Evolutionary conservation across 1,140 invertebrate species (phyloP).

Genomic region (Pseudomyrmex dendroicus): DNA sequence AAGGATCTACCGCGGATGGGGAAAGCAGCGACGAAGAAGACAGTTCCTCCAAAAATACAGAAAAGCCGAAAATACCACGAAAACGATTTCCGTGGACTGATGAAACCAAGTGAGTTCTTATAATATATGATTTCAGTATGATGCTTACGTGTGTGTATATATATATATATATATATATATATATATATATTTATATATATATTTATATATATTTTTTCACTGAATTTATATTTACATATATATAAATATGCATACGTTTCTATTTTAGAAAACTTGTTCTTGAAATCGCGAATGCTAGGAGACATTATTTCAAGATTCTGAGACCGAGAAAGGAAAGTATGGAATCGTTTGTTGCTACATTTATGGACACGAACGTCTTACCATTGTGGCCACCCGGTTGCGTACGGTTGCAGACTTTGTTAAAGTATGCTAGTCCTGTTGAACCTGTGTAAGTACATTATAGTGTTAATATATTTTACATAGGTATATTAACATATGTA

Average conservation of each 20-base stretch:
- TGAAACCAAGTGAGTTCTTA: slow-evolving; percentile 85
- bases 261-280: slow-evolving; percentile 76
- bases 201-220: too few species aligned
- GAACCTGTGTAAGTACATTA: slow-evolving; percentile 77
- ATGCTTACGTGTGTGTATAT: too few species aligned
- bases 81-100: slow-evolving; percentile 87
- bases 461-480: neutral
- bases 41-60: slow-evolving; percentile 78
- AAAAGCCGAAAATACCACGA: slow-evolving; percentile 85
- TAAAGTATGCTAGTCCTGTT: slow-evolving; percentile 76
- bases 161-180: too few species aligned
- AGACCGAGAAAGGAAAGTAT: slow-evolving; percentile 85
- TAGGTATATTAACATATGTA: slow-evolving; percentile 31
- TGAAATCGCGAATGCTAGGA: slow-evolving; percentile 78
- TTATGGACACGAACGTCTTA: slow-evolving; percentile 85
- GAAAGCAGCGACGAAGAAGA: slow-evolving; percentile 82
- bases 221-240: neutral
- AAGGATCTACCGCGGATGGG: slow-evolving; percentile 78
- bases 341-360: slow-evolving; percentile 85
- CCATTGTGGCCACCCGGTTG: slow-evolving; percentile 87
- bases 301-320: slow-evolving; percentile 79
- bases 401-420: slow-evolving; percentile 82
- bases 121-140: neutral
- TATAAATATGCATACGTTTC: slow-evolving; percentile 28
- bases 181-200: too few species aligned